Conservation (phyloP, 2,113 vertebrate genomes). For the Ancistrus triradiatus region DNA sequence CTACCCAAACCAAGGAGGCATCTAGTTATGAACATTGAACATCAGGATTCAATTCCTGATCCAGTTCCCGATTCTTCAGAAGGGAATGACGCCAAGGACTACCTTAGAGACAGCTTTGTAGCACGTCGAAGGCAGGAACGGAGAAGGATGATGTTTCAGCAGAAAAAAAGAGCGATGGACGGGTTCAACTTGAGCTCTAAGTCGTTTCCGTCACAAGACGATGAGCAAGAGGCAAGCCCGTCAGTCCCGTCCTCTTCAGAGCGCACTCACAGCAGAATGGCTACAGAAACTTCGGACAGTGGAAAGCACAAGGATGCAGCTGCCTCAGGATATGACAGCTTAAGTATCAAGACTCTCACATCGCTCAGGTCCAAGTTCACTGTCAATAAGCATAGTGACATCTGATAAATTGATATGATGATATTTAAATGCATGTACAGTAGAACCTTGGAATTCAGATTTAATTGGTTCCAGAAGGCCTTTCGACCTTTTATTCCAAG, state of each 20-base stretch:
- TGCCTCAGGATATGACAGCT: neutral
- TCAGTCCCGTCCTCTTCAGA: conserved; percentile 4
- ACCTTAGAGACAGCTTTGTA: conserved; percentile 40
- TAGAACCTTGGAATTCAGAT: too few relatives aligned
- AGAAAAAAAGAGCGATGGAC: conserved; percentile 56
- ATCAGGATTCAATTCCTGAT: neutral
- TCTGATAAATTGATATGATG: too few relatives aligned
- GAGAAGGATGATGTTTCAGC: conserved; percentile 45
- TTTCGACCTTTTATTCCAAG: too few relatives aligned
- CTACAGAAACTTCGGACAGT: neutral
- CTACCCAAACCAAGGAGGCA: neutral
- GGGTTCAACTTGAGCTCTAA: conserved; percentile 44
- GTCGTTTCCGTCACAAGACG: neutral
- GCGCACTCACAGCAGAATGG: neutral
- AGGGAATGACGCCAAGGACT: conserved; percentile 12
- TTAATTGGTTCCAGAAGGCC: too few relatives aligned
- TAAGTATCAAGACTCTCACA: neutral
- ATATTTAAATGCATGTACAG: too few relatives aligned
- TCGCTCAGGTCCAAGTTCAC: neutral
- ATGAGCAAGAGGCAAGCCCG: neutral
- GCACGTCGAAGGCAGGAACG: conserved; percentile 35
- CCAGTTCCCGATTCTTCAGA: conserved; percentile 9
- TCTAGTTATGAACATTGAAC: neutral
- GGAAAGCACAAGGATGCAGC: neutral
- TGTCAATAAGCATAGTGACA: conserved; percentile 4